Evolutionary conservation across 2,797 vertebrate species (phyloP).

Genomic region (Crypturellus tataupa): DNA sequence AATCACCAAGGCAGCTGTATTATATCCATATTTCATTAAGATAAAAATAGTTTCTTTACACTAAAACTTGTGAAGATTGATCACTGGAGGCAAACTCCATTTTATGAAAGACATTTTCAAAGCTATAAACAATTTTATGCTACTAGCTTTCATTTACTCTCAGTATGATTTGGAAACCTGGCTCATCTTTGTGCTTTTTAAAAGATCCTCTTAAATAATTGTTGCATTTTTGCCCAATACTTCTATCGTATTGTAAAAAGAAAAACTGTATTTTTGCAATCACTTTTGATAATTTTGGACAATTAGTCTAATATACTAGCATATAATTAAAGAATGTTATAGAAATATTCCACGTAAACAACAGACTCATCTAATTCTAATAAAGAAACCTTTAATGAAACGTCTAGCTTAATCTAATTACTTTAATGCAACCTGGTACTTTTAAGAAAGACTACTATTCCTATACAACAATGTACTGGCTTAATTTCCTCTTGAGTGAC

Average conservation of each 20-base stretch:
- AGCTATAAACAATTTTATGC: background rate
- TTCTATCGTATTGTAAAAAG: background rate
- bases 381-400: background rate
- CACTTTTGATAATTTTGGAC: background rate
- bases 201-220: background rate
- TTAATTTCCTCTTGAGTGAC: background rate
- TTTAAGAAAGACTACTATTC: background rate
- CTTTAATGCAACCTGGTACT: background rate
- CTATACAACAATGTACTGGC: background rate
- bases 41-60: conserved; percentile 47
- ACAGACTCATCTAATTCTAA: background rate
- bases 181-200: background rate
- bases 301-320: background rate
- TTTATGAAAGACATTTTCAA: conserved; percentile 24
- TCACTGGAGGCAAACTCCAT: background rate
- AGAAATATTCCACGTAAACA: background rate
- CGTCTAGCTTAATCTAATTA: background rate
- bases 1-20: conserved; percentile 38
- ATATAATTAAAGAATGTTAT: background rate
- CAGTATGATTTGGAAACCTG: background rate
- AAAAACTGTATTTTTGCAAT: background rate
- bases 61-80: conserved; percentile 41
- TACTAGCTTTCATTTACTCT: background rate
- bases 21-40: conserved; percentile 62
- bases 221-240: background rate